phyloP scores from a whole-genome alignment of 2,888 invertebrate species.

The Strigamia crassipes region DNA sequence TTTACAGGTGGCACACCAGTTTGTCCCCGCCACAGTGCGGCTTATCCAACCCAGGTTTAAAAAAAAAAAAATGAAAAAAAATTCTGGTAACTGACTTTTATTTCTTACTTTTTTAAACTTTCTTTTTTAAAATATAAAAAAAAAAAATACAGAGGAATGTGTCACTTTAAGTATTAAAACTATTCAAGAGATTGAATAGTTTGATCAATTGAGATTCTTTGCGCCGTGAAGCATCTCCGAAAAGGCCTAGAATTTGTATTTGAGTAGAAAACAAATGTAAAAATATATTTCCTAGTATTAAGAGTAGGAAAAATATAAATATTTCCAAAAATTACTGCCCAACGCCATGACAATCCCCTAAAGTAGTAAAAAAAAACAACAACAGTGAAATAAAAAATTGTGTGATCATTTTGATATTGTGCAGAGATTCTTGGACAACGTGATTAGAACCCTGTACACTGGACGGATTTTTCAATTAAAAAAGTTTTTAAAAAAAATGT shows the following conservation, averaged over 20 bases:
- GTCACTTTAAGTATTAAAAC: neutral
- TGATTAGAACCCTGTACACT: neutral
- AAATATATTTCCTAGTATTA: neutral
- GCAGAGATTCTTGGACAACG: neutral
- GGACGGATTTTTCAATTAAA: neutral
- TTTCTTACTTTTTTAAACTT: neutral
- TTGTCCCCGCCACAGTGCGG: slow-evolving; percentile 8
- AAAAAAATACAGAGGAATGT: slow-evolving; percentile 5
- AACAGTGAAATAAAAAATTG: neutral
- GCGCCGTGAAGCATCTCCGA: neutral
- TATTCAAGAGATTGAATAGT: neutral
- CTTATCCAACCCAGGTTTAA: slow-evolving; percentile 20
- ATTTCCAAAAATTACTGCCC: slow-evolving; percentile 29
- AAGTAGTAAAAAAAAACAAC: neutral
- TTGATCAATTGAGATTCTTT: neutral
- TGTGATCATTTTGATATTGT: neutral
- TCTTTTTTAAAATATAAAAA: neutral
- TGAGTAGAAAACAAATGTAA: neutral
- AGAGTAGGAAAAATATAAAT: neutral
- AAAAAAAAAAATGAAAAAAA: neutral
- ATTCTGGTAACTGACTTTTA: neutral
- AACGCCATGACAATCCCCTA: slow-evolving; percentile 23
- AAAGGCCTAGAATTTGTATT: neutral
- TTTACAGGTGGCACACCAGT: slow-evolving; percentile 16
- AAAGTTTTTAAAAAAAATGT: neutral